These are phyloP conservation scores for Mercenaria mercenaria DNA, from an alignment of 1,140 invertebrate species.

Conservation along the genomic window DNA sequence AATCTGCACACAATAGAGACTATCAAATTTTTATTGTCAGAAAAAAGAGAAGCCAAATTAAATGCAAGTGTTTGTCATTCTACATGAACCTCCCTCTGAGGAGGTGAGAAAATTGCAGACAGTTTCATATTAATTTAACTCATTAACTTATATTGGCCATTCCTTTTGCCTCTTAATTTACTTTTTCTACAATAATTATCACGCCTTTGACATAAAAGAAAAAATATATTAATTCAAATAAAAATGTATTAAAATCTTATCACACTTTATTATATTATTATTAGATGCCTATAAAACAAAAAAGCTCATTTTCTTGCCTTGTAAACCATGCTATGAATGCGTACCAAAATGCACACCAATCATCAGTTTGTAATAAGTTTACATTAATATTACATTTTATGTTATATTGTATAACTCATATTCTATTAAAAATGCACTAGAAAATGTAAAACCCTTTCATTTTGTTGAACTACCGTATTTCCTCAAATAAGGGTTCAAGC, in stretches of 20 bases:
- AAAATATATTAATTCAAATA: conserved; percentile 2
- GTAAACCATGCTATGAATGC: neutral
- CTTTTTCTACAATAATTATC: neutral
- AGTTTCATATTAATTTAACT: neutral
- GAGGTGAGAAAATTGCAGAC: no score
- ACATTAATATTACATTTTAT: neutral
- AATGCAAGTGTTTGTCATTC: no score
- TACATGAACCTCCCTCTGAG: no score
- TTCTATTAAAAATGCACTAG: neutral
- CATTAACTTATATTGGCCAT: neutral
- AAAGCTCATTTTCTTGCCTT: neutral
- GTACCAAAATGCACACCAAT: neutral
- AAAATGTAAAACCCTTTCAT: no score
- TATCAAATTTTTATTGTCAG: no score
- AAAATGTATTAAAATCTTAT: neutral
- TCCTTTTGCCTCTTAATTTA: neutral
- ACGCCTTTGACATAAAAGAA: neutral
- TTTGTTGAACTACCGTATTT: no score
- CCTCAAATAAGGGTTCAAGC: no score
- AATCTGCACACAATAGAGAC: no score
- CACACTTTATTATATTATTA: neutral
- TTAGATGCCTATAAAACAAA: neutral
- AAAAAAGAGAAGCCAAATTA: no score
- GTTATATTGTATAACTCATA: neutral
- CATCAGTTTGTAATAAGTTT: neutral